Conservation (phyloP, 2,888 invertebrate genomes). For the Rotaria sp. region DNA sequence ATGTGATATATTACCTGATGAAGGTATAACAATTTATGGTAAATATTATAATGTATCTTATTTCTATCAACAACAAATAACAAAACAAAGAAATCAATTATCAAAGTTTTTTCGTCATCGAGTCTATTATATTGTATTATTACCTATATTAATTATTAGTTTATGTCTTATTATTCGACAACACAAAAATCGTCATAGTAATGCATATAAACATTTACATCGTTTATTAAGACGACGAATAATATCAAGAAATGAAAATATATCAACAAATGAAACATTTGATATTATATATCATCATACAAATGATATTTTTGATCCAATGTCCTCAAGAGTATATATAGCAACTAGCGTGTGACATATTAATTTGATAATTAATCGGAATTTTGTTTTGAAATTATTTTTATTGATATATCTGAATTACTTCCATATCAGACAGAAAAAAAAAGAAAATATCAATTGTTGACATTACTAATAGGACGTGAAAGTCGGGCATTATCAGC, state of each 20-base stretch:
- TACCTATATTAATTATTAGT: background rate
- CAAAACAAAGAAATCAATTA: background rate
- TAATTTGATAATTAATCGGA: background rate
- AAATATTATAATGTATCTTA: background rate
- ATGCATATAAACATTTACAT: constrained; percentile 7
- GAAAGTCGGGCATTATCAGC: background rate
- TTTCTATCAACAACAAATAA: background rate
- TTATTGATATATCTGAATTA: background rate
- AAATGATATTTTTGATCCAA: background rate
- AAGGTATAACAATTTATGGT: background rate
- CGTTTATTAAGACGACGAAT: background rate
- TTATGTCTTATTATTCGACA: background rate
- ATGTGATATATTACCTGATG: constrained; percentile 16
- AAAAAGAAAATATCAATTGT: background rate
- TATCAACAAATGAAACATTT: background rate
- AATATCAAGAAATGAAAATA: background rate
- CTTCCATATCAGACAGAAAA: background rate
- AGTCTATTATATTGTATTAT: background rate
- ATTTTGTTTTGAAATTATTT: background rate
- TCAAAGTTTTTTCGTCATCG: background rate
- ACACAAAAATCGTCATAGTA: background rate
- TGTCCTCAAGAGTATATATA: background rate
- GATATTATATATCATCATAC: background rate
- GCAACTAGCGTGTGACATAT: background rate
- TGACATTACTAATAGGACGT: background rate